phyloP scores from a whole-genome alignment of 2,888 invertebrate genomes.

The Mantis religiosa region DNA sequence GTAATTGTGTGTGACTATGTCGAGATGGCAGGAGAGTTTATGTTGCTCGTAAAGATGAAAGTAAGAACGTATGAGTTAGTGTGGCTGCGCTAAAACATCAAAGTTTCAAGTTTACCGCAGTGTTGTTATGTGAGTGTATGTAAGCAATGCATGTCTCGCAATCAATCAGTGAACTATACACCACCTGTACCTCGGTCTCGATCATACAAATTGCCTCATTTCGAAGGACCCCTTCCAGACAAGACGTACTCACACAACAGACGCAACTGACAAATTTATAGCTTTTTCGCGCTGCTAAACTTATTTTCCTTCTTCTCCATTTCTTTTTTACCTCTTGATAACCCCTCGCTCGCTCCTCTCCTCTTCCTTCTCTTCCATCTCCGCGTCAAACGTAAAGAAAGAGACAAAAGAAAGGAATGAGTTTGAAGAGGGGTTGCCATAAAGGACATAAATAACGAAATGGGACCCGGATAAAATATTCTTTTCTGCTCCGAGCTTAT shows the following conservation, averaged over 20 bases:
- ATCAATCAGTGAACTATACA: slow-evolving; percentile 19
- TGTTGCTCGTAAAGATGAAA: background rate
- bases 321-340: background rate
- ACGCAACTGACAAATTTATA: slow-evolving; percentile 29
- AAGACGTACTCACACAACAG: slow-evolving; percentile 1
- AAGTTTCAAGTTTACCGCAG: background rate
- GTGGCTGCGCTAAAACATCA: background rate
- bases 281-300: slow-evolving; percentile 31
- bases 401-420: background rate
- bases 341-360: slow-evolving; percentile 2
- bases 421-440: slow-evolving; percentile 23
- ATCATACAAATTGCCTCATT: slow-evolving; percentile 33
- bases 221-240: slow-evolving; percentile 22
- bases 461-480: slow-evolving; percentile 30
- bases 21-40: background rate
- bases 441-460: slow-evolving; percentile 31
- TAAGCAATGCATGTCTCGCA: slow-evolving; percentile 6
- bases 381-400: slow-evolving; percentile 4
- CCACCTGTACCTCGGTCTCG: slow-evolving; percentile 24
- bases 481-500: slow-evolving; percentile 30
- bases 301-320: slow-evolving; percentile 16
- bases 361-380: slow-evolving; percentile 2
- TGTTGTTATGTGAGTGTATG: background rate
- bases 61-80: background rate
- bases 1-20: background rate